These are phyloP conservation scores for Ochropleura plecta DNA, from an alignment of 2,888 invertebrate genomes.

Conservation along the genomic window DNA sequence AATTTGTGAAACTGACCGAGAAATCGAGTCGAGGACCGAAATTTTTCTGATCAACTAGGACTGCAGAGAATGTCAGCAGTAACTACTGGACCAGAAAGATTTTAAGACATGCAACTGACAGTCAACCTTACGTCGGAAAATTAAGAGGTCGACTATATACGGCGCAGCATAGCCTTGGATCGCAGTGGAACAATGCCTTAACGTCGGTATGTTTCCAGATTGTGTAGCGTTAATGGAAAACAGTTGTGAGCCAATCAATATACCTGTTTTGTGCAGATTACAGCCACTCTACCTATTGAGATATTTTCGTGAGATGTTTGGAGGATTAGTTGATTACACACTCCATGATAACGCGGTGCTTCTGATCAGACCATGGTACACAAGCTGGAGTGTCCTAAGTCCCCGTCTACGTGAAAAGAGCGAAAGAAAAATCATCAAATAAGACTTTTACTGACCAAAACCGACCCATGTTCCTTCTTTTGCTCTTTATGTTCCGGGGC, in stretches of 20 bases:
- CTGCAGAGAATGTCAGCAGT: no score
- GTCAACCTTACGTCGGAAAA: not conserved
- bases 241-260: slow-evolving; percentile 77
- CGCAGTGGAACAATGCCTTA: slow-evolving; percentile 21
- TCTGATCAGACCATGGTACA: not conserved
- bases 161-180: not conserved
- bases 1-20: not conserved
- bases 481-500: no score
- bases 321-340: not conserved
- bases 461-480: no score
- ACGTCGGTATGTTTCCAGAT: slow-evolving; percentile 64
- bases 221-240: slow-evolving; percentile 82
- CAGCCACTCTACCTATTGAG: slow-evolving; percentile 16
- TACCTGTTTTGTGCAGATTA: slow-evolving; percentile 68
- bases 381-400: not conserved
- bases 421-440: no score
- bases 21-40: not conserved
- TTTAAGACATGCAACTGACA: not conserved
- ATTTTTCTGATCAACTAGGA: no score
- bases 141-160: not conserved
- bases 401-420: not conserved
- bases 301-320: slow-evolving; percentile 8
- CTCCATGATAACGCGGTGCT: not conserved
- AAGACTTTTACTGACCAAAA: no score
- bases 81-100: not conserved